A percentile compares a stretch with the other conserved stretches of the same genome.
phyloP scores from a whole-genome alignment of 2,888 invertebrate genomes.

The Platynereis dumerilii region DNA sequence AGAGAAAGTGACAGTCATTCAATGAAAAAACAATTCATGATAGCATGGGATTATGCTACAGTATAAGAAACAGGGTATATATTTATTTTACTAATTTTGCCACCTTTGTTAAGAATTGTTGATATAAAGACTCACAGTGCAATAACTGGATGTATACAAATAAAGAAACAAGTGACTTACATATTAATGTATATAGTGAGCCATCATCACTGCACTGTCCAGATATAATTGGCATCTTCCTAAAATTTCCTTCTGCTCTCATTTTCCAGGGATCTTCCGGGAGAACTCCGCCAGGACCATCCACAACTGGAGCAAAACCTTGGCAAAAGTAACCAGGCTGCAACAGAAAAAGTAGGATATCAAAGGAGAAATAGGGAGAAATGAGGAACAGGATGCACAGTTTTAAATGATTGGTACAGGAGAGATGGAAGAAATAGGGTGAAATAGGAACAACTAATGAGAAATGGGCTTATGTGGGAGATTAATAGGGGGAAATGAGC shows the following conservation, averaged over 20 bases:
- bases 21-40: no score
- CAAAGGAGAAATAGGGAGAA: no score
- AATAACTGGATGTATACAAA: no score
- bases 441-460: background rate
- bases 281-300: constrained; percentile 16
- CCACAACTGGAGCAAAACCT: constrained; percentile 35
- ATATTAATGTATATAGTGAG: constrained; percentile 30
- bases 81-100: no score
- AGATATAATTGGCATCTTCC: constrained; percentile 25
- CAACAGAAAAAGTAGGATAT: background rate
- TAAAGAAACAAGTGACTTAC: no score
- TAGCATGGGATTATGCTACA: no score
- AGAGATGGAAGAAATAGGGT: background rate
- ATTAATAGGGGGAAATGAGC: background rate
- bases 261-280: constrained; percentile 24
- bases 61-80: no score
- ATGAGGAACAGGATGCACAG: background rate
- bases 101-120: no score
- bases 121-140: no score
- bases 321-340: constrained; percentile 37
- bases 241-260: constrained; percentile 24
- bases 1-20: no score
- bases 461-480: background rate
- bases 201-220: constrained; percentile 34
- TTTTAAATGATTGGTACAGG: background rate